phyloP scores from a whole-genome alignment of 2,888 invertebrate genomes.

The Heterodera filipjevi region DNA sequence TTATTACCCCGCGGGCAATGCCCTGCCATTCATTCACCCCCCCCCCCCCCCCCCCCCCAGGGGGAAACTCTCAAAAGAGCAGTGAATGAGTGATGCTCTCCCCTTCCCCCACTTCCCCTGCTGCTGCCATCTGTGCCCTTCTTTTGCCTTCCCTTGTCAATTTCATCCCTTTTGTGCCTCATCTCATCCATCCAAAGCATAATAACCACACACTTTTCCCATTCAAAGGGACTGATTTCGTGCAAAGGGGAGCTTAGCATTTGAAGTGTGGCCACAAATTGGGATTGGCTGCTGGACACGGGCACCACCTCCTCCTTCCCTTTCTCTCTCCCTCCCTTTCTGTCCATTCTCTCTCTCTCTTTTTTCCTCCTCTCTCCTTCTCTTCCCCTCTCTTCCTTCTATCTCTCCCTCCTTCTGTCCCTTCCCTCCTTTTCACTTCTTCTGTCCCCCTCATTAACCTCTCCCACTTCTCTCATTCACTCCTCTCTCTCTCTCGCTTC shows the following conservation, averaged over 20 bases:
- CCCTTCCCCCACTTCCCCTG: not conserved
- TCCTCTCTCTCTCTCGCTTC: not conserved
- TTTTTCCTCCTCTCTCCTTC: not conserved
- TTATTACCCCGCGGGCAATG: not conserved
- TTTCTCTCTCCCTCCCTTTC: not conserved
- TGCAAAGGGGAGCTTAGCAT: not conserved
- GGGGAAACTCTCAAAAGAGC: not conserved
- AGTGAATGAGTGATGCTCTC: not conserved
- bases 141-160: not conserved
- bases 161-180: constrained; percentile 12
- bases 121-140: not conserved
- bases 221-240: not conserved
- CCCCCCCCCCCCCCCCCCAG: not conserved
- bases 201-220: not conserved
- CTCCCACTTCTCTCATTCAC: constrained; percentile 9
- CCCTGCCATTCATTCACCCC: not conserved
- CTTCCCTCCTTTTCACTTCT: not conserved
- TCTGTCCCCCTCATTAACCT: not conserved
- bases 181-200: not conserved
- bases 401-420: not conserved
- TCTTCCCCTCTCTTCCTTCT: not conserved
- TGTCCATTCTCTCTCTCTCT: not conserved
- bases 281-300: not conserved
- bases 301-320: not conserved
- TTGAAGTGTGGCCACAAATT: not conserved